A percentile compares a stretch with the other conserved stretches of the same genome.
phyloP scores from a whole-genome alignment of 2,797 vertebrate species.

The Syngnathus rostellatus region DNA sequence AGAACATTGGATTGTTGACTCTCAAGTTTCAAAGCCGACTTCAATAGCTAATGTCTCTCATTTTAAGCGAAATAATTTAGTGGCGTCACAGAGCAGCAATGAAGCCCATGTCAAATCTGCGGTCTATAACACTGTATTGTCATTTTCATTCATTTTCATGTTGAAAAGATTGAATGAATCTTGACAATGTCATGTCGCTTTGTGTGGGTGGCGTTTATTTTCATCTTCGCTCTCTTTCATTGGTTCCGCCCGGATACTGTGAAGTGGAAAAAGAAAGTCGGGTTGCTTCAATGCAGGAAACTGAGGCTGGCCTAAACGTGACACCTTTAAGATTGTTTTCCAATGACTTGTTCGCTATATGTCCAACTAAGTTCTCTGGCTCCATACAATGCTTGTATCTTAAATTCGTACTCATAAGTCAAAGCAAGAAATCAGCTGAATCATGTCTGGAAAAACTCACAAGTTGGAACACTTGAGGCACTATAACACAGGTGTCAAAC shows the following conservation, averaged over 20 bases:
- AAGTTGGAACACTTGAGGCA: not conserved
- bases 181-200: not conserved
- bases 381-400: no score
- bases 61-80: slow-evolving; percentile 5
- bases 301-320: no score
- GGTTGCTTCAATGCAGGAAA: no score
- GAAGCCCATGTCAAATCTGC: slow-evolving; percentile 1
- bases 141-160: not conserved
- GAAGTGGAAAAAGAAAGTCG: no score
- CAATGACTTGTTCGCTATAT: not conserved
- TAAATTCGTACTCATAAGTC: no score
- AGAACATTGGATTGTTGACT: not conserved
- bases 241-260: no score
- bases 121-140: no score
- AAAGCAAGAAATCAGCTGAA: no score
- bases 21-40: slow-evolving; percentile 7
- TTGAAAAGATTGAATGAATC: not conserved
- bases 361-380: not conserved
- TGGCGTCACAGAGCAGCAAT: not conserved
- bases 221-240: not conserved
- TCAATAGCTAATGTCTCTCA: slow-evolving; percentile 1
- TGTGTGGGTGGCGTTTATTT: not conserved
- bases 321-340: no score
- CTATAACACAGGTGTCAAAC: not conserved
- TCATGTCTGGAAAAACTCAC: no score